Percentiles rank a stretch among this genome's conserved stretches.
Conservation (phyloP, 2,797 vertebrate species). For the Setipinna tenuifilis region DNA sequence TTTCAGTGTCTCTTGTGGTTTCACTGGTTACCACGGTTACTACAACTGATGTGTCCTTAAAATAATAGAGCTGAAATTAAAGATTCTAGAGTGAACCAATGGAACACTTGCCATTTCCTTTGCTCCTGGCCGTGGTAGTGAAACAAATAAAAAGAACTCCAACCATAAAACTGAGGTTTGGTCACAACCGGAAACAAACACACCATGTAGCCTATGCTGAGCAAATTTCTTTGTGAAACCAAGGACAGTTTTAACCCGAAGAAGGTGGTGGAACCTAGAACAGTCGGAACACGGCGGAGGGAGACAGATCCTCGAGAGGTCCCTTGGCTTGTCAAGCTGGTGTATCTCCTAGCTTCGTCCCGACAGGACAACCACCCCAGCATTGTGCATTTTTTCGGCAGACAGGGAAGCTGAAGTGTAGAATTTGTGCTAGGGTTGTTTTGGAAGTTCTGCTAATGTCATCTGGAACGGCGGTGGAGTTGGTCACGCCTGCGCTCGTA, state of each 20-base stretch:
- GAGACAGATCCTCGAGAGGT: conserved; percentile 19
- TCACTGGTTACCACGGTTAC: background rate
- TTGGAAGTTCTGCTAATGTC: conserved; percentile 44
- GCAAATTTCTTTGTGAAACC: background rate
- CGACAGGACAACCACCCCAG: conserved; percentile 10
- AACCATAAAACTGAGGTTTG: background rate
- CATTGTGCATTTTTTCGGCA: background rate
- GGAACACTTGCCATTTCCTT: no score
- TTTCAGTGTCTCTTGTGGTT: background rate
- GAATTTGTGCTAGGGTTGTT: conserved; percentile 45
- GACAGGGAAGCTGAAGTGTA: background rate
- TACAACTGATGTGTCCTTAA: background rate
- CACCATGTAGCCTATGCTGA: background rate
- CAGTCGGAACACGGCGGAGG: background rate
- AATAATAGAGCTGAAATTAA: background rate
- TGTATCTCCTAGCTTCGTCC: background rate
- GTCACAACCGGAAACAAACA: conserved; percentile 13
- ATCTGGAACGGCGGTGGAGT: conserved; percentile 30
- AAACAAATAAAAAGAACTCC: background rate
- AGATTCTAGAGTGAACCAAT: no score
- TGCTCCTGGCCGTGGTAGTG: background rate
- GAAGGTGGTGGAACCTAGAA: background rate
- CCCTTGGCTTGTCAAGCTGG: background rate
- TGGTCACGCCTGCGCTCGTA: conserved; percentile 26
- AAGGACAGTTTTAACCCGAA: background rate